phyloP scores from a whole-genome alignment of 2,888 invertebrate genomes.

The Spialia ferax region DNA sequence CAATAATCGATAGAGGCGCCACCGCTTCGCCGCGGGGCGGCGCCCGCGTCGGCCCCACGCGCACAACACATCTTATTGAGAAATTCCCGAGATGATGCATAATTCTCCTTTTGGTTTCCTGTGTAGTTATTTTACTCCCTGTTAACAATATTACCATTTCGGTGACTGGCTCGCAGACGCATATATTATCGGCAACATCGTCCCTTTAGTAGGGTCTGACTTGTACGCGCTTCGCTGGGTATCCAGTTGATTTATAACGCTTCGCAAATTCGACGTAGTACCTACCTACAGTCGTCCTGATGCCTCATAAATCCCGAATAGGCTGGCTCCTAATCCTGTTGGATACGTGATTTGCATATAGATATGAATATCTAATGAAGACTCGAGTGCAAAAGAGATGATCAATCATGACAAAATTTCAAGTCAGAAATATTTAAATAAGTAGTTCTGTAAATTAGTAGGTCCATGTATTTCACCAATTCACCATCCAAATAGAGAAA shows the following conservation, averaged over 20 bases:
- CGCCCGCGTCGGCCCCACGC: constrained; percentile 81
- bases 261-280: constrained; percentile 52
- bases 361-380: constrained; percentile 6
- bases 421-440: too few species aligned
- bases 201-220: constrained; percentile 55
- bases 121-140: constrained; percentile 79
- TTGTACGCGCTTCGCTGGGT: constrained; percentile 57
- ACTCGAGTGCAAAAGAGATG: neutral
- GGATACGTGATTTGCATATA: constrained; percentile 34
- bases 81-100: constrained; percentile 84
- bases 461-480: too few species aligned
- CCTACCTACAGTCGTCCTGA: constrained; percentile 34
- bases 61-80: constrained; percentile 81
- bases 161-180: constrained; percentile 75
- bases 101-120: constrained; percentile 80
- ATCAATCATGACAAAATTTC: neutral
- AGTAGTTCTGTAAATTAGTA: too few species aligned
- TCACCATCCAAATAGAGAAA: too few species aligned
- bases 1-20: constrained; percentile 77
- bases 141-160: constrained; percentile 85
- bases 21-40: constrained; percentile 76
- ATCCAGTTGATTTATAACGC: constrained; percentile 67
- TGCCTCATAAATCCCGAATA: constrained; percentile 33
- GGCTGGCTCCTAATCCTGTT: constrained; percentile 34
- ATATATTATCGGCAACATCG: constrained; percentile 71